phyloP scores from a whole-genome alignment of 2,113 vertebrate species.

The Tragulus kanchil region DNA sequence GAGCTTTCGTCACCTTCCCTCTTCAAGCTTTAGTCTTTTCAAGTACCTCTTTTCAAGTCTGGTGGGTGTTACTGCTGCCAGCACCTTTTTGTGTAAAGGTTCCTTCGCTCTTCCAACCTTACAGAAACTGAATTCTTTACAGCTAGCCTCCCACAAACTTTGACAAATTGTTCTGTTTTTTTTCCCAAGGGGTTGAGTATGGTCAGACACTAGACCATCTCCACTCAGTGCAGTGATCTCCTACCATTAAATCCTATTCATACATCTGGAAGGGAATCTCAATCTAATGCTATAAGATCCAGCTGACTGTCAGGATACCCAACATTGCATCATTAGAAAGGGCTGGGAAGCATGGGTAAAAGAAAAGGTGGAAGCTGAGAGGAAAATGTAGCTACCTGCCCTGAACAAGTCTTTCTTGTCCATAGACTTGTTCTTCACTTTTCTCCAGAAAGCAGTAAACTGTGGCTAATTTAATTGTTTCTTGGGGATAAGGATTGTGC shows the following conservation, averaged over 20 bases:
- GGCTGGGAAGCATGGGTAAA: not conserved
- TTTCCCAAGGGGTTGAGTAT: not conserved
- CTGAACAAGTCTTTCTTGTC: not conserved
- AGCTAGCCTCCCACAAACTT: not conserved
- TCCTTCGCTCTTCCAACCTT: not conserved
- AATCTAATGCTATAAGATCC: not conserved
- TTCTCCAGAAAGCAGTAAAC: constrained; percentile 11
- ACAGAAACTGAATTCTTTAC: not conserved
- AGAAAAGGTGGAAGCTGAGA: not conserved
- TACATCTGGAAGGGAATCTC: not conserved
- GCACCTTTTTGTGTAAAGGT: not conserved
- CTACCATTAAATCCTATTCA: not conserved
- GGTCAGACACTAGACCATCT: not conserved
- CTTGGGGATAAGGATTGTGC: not conserved
- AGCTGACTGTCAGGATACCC: not conserved
- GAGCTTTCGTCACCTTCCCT: not conserved
- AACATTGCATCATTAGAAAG: not conserved
- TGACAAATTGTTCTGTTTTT: not conserved
- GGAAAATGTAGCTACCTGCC: not conserved
- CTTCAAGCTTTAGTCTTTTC: not conserved
- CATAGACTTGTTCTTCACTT: not conserved
- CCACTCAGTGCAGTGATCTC: not conserved
- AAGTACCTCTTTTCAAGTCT: not conserved
- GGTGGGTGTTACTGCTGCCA: not conserved
- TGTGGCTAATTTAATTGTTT: constrained; percentile 36